phyloP scores from a whole-genome alignment of 2,888 invertebrate genomes.

The Chaitophorus viminalis region DNA sequence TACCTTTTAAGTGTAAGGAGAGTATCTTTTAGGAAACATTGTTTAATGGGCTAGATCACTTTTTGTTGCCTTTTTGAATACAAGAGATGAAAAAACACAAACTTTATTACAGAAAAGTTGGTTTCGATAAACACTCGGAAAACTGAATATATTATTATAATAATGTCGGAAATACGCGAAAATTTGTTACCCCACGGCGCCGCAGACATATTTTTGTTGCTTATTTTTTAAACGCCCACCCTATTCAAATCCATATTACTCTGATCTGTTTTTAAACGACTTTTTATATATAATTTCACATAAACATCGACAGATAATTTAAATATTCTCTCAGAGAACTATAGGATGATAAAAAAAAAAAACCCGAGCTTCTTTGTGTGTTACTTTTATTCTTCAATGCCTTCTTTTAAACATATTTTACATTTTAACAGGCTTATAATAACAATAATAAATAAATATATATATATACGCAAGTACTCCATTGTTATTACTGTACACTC shows the following conservation, averaged over 20 bases:
- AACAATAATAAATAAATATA: slow-evolving; percentile 40
- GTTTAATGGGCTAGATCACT: slow-evolving; percentile 58
- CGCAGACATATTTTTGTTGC: neutral
- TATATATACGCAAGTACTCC: slow-evolving; percentile 1
- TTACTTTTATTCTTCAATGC: slow-evolving; percentile 35
- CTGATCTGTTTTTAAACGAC: slow-evolving; percentile 51
- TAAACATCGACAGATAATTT: slow-evolving; percentile 23
- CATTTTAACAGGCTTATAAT: slow-evolving; percentile 40
- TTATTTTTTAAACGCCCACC: slow-evolving; percentile 17
- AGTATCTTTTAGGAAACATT: slow-evolving; percentile 44
- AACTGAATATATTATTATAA: slow-evolving; percentile 34
- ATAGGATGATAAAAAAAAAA: slow-evolving; percentile 8
- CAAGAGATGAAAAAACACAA: slow-evolving; percentile 24
- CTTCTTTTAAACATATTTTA: slow-evolving; percentile 42
- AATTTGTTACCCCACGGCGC: neutral
- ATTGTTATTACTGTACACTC: slow-evolving; percentile 32
- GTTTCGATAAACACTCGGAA: slow-evolving; percentile 34
- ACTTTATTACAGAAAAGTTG: slow-evolving; percentile 41
- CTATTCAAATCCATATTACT: slow-evolving; percentile 39
- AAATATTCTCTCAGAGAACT: slow-evolving; percentile 12
- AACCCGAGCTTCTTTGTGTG: neutral
- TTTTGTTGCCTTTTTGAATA: slow-evolving; percentile 35
- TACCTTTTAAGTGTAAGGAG: slow-evolving; percentile 41
- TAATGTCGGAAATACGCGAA: neutral
- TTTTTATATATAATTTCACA: slow-evolving; percentile 29